Conservation (phyloP, 2,797 vertebrate genomes). For the Rhinichthys osculus region DNA sequence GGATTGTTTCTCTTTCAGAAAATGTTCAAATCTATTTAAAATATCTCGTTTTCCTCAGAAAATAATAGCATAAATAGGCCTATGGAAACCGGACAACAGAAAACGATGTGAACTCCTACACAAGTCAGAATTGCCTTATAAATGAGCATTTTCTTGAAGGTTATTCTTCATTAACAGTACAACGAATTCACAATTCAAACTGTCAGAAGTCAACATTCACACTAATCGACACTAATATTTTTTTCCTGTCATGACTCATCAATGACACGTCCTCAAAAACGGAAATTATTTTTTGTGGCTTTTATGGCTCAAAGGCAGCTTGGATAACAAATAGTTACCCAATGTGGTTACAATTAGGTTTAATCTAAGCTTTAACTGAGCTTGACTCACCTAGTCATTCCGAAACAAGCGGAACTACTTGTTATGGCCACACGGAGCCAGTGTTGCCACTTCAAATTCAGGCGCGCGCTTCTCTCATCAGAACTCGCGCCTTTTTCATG, state of each 20-base stretch:
- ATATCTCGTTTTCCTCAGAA: not conserved
- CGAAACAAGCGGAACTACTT: not conserved
- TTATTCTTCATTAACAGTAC: not conserved
- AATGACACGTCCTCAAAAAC: not conserved
- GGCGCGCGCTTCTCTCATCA: not conserved
- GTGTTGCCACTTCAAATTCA: conserved; percentile 71
- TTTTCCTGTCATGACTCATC: not conserved
- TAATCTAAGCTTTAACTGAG: not conserved
- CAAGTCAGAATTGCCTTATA: not conserved
- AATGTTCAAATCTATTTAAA: not conserved
- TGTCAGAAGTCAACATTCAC: not conserved
- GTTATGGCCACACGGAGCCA: conserved; percentile 75
- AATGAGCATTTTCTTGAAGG: not conserved
- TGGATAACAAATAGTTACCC: not conserved
- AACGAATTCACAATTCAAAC: not conserved
- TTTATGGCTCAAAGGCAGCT: not conserved
- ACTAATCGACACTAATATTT: not conserved
- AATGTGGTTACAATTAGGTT: not conserved
- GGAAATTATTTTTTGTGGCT: not conserved
- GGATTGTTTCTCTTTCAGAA: not conserved
- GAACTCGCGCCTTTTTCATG: not conserved
- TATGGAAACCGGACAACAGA: not conserved
- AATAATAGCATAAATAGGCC: no score
- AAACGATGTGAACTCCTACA: not conserved
- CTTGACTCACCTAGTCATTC: not conserved